These are phyloP conservation scores for Microctonus hyperodae DNA, from an alignment of 2,888 invertebrate genomes.

Conservation along the genomic window DNA sequence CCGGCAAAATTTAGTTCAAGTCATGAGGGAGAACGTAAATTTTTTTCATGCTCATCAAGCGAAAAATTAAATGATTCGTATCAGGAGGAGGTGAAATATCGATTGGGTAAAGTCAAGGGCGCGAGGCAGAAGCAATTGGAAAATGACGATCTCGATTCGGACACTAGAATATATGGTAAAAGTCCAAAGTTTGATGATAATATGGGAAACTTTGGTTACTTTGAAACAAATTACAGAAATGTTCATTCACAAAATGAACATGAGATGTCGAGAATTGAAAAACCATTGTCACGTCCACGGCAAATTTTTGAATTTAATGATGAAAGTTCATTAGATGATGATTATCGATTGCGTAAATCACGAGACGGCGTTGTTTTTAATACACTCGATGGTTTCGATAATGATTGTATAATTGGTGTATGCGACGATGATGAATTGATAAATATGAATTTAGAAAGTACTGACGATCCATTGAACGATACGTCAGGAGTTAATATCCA, in stretches of 20 bases:
- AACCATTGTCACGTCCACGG: conserved; percentile 34
- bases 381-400: conserved; percentile 57
- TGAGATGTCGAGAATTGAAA: conserved; percentile 24
- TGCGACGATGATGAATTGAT: conserved; percentile 36
- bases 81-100: conserved; percentile 41
- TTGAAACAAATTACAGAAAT: conserved; percentile 37
- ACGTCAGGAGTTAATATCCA: conserved; percentile 20
- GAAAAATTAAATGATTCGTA: conserved; percentile 51
- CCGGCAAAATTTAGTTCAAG: conserved; percentile 53
- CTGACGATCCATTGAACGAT: conserved; percentile 33
- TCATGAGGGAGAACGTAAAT: conserved; percentile 54
- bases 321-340: conserved; percentile 49
- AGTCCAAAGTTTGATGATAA: conserved; percentile 61
- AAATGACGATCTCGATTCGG: conserved; percentile 56
- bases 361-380: conserved; percentile 57
- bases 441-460: conserved; percentile 45
- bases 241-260: conserved; percentile 36
- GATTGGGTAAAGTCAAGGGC: conserved; percentile 51
- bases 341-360: conserved; percentile 14
- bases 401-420: conserved; percentile 39
- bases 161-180: conserved; percentile 58
- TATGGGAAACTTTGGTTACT: conserved; percentile 42
- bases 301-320: conserved; percentile 45
- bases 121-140: conserved; percentile 57
- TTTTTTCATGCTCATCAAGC: conserved; percentile 48